These are phyloP conservation scores for Telmatochromis sp. DNA, from an alignment of 2,113 vertebrate genomes.

Conservation along the genomic window DNA sequence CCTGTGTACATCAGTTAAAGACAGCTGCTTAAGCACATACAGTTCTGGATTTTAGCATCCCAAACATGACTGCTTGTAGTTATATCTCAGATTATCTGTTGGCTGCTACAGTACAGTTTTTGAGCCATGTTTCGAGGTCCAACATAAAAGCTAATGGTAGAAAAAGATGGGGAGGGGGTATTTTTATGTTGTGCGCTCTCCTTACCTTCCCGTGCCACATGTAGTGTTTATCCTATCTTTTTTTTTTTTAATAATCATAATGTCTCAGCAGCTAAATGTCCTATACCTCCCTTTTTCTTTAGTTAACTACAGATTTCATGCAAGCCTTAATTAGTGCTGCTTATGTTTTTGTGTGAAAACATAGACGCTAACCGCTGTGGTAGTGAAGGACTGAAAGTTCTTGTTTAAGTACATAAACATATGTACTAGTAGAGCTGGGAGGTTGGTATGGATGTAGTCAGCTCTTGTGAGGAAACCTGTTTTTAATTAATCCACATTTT, in stretches of 20 bases:
- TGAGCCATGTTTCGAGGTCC: background rate
- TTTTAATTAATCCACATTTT: background rate
- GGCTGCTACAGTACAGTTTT: background rate
- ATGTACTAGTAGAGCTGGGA: background rate
- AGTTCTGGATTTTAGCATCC: background rate
- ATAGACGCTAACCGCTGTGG: slow-evolving; percentile 5
- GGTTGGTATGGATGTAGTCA: background rate
- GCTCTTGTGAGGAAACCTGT: background rate
- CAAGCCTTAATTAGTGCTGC: slow-evolving; percentile 62
- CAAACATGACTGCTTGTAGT: background rate
- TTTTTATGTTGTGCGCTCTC: background rate
- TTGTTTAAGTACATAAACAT: background rate
- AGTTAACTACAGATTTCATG: slow-evolving; percentile 37
- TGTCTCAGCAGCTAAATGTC: background rate
- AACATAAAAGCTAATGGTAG: background rate
- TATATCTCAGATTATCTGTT: background rate
- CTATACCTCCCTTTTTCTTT: background rate
- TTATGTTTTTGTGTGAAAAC: slow-evolving; percentile 28
- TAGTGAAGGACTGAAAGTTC: background rate
- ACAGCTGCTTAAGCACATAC: background rate
- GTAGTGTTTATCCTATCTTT: background rate
- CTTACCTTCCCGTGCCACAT: background rate
- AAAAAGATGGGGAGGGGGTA: background rate
- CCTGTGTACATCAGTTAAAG: background rate
- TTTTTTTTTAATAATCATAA: background rate